These are phyloP conservation scores for Cheilosia vulpina DNA, from an alignment of 2,888 invertebrate genomes.

Conservation along the genomic window DNA sequence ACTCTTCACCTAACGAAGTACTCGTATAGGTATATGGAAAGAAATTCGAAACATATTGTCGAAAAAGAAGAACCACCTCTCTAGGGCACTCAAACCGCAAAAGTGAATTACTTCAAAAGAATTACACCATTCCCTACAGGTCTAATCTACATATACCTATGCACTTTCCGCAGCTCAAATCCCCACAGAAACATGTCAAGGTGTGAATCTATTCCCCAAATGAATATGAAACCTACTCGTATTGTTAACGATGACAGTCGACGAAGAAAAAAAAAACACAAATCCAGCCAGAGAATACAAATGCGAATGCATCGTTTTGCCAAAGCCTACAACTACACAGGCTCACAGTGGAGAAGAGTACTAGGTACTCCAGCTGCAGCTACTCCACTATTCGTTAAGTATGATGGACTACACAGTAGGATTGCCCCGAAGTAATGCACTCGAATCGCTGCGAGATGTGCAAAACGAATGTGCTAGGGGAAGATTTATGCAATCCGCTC, in stretches of 20 bases:
- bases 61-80: neutral
- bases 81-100: neutral
- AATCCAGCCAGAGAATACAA: slow-evolving; percentile 14
- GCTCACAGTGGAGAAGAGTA: slow-evolving; percentile 19
- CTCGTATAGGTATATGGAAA: neutral
- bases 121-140: slow-evolving; percentile 31
- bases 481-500: slow-evolving; percentile 65
- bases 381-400: slow-evolving; percentile 32
- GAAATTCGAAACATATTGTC: neutral
- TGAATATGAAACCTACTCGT: slow-evolving; percentile 35
- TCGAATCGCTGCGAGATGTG: slow-evolving; percentile 37
- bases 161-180: slow-evolving; percentile 50
- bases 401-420: slow-evolving; percentile 67
- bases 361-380: slow-evolving; percentile 13
- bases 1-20: neutral
- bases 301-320: slow-evolving; percentile 44
- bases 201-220: slow-evolving; percentile 67
- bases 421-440: slow-evolving; percentile 66
- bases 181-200: slow-evolving; percentile 72
- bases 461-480: slow-evolving; percentile 52
- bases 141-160: slow-evolving; percentile 62
- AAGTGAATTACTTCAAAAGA: slow-evolving; percentile 50
- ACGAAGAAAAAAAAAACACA: slow-evolving; percentile 23
- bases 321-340: slow-evolving; percentile 25
- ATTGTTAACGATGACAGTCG: slow-evolving; percentile 68